phyloP scores from a whole-genome alignment of 2,888 invertebrate species.

The Zelleria hepariella region DNA sequence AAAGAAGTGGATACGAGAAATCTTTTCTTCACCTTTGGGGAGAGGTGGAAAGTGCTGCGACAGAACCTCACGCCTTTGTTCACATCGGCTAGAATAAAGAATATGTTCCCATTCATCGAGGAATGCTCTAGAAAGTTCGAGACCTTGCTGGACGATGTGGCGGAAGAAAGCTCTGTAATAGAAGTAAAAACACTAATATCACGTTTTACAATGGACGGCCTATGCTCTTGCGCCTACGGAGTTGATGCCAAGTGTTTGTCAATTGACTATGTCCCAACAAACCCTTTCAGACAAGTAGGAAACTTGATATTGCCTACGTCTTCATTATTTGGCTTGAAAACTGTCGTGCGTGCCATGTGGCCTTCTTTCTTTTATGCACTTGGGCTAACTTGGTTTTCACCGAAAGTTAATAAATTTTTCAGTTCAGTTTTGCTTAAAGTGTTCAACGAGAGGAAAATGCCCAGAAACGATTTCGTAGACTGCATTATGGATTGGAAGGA shows the following conservation, averaged over 20 bases:
- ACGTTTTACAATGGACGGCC: conserved; percentile 11
- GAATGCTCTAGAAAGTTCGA: conserved; percentile 16
- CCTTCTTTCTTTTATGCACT: conserved; percentile 1
- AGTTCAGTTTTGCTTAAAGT: conserved; percentile 11
- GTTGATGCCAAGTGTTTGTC: conserved; percentile 5
- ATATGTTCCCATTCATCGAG: conserved; percentile 22
- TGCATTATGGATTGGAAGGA: conserved; percentile 10
- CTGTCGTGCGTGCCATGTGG: background rate
- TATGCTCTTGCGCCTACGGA: conserved; percentile 9
- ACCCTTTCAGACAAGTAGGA: conserved; percentile 4
- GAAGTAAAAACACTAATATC: conserved; percentile 3
- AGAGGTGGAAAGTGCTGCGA: conserved; percentile 19
- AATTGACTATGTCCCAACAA: background rate
- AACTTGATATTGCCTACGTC: background rate
- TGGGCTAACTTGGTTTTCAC: background rate
- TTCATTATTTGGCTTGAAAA: background rate
- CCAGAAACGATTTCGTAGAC: conserved; percentile 11
- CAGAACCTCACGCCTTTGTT: conserved; percentile 20
- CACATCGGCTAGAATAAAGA: conserved; percentile 16
- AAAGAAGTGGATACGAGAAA: conserved; percentile 10
- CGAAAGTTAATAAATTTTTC: conserved; percentile 12
- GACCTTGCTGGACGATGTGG: conserved; percentile 9
- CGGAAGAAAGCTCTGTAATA: background rate
- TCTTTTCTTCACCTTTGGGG: conserved; percentile 12
- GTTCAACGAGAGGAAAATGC: conserved; percentile 9